A percentile compares a stretch with the other conserved stretches of the same genome.
These are phyloP conservation scores for Florisuga fusca DNA, from an alignment of 2,797 vertebrate genomes.

Conservation along the genomic window DNA sequence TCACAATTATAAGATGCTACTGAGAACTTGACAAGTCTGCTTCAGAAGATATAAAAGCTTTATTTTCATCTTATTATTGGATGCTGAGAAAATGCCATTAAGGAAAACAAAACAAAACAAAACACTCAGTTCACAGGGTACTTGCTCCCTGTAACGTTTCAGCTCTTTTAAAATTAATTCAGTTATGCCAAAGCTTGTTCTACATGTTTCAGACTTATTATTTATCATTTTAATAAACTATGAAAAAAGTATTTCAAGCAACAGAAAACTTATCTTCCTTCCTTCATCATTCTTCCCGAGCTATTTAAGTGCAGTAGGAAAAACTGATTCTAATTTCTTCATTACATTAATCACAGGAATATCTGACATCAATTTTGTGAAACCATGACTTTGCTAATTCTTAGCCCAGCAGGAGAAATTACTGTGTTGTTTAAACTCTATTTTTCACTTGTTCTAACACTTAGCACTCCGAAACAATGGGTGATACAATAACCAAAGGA, in stretches of 20 bases:
- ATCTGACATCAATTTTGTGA: conserved; percentile 26
- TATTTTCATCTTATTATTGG: conserved; percentile 34
- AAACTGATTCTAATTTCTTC: conserved; percentile 36
- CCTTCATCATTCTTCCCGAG: conserved; percentile 27
- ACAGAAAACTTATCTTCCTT: not conserved
- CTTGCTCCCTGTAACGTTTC: not conserved
- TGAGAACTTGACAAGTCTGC: conserved; percentile 38
- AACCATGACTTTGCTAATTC: conserved; percentile 56
- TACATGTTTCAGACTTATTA: conserved; percentile 28
- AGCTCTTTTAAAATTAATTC: conserved; percentile 52
- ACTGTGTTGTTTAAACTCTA: not conserved
- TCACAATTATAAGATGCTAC: conserved; percentile 57
- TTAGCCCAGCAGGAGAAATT: not conserved
- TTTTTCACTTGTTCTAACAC: conserved; percentile 1
- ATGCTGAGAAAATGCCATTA: conserved; percentile 62
- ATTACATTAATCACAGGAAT: not conserved
- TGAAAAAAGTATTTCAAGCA: conserved; percentile 1
- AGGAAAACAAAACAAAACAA: not conserved
- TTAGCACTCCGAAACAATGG: not conserved
- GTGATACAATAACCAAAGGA: not conserved
- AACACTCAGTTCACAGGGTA: conserved; percentile 19
- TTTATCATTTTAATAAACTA: conserved; percentile 41
- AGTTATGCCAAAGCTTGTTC: conserved; percentile 1
- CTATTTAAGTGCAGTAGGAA: conserved; percentile 20
- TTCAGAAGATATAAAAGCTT: conserved; percentile 49